Percentiles rank a stretch among this genome's conserved stretches.
These are phyloP conservation scores for Hermaeophaga mercurialis DNA, from an alignment of 2,888 invertebrate genomes.

Conservation along the genomic window DNA sequence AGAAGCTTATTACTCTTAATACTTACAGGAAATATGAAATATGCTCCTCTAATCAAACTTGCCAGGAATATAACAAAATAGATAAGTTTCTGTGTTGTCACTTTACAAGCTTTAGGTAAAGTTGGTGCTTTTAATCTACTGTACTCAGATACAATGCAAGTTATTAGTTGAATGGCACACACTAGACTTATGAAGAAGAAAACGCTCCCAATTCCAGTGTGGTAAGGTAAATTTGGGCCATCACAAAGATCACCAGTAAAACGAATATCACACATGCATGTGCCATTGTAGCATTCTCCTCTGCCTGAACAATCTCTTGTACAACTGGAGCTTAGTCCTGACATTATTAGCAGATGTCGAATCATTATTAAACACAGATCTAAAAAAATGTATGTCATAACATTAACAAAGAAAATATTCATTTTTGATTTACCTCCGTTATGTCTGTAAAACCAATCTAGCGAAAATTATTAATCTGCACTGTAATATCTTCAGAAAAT, in stretches of 20 bases:
- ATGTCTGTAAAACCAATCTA: neutral
- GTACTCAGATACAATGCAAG: slow-evolving; percentile 83
- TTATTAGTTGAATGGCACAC: slow-evolving; percentile 82
- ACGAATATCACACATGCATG: slow-evolving; percentile 88
- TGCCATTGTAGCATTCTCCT: slow-evolving; percentile 90
- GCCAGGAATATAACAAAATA: slow-evolving; percentile 88
- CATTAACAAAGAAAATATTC: neutral
- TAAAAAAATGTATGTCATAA: slow-evolving; percentile 5
- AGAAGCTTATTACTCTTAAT: too few species aligned
- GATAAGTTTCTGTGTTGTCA: slow-evolving; percentile 88
- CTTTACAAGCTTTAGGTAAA: slow-evolving; percentile 78
- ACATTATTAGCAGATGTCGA: slow-evolving; percentile 56
- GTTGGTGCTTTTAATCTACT: slow-evolving; percentile 82
- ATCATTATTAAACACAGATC: slow-evolving; percentile 47
- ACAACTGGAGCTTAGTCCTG: slow-evolving; percentile 63
- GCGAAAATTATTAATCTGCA: neutral
- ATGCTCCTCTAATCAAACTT: slow-evolving; percentile 82
- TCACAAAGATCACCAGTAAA: slow-evolving; percentile 85
- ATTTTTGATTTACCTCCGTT: slow-evolving; percentile 5
- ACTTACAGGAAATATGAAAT: slow-evolving; percentile 87
- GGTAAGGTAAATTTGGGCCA: slow-evolving; percentile 83
- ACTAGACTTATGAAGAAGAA: slow-evolving; percentile 84
- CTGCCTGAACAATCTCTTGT: slow-evolving; percentile 83
- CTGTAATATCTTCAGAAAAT: neutral
- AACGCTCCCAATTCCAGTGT: slow-evolving; percentile 71